Percentiles rank a stretch among this genome's conserved stretches.
These are phyloP conservation scores for Eilema depressum DNA, from an alignment of 2,888 invertebrate genomes.

Conservation along the genomic window DNA sequence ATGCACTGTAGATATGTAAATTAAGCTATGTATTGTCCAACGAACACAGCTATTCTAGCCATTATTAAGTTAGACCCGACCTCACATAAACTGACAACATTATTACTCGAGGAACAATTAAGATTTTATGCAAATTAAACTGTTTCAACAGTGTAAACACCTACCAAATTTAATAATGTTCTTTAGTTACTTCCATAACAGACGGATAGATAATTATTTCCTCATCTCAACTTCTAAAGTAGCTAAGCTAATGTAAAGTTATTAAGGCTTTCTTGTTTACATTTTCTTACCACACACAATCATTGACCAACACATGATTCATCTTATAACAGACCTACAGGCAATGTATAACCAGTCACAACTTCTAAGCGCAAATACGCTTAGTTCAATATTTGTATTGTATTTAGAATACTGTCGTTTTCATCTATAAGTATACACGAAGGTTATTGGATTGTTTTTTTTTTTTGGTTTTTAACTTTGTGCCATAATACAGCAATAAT, in stretches of 20 bases:
- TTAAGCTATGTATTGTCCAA: background rate
- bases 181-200: slow-evolving; percentile 37
- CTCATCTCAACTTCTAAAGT: slow-evolving; percentile 31
- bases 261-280: slow-evolving; percentile 49
- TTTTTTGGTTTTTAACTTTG: slow-evolving; percentile 5
- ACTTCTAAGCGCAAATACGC: slow-evolving; percentile 14
- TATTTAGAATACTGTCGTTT: background rate
- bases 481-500: no score
- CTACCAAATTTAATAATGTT: slow-evolving; percentile 43
- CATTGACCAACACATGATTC: slow-evolving; percentile 47
- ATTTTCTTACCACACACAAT: slow-evolving; percentile 47
- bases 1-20: background rate
- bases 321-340: slow-evolving; percentile 25
- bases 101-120: background rate
- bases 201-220: slow-evolving; percentile 27
- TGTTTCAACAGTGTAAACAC: slow-evolving; percentile 35
- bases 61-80: background rate
- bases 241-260: slow-evolving; percentile 45
- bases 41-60: background rate
- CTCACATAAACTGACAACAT: background rate
- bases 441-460: background rate
- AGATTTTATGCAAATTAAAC: slow-evolving; percentile 10
- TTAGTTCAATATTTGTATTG: slow-evolving; percentile 21
- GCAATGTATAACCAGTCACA: slow-evolving; percentile 7
- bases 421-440: background rate